Evolutionary conservation across 1,140 invertebrate genomes (phyloP).

Genomic region (Anastrepha obliqua): DNA sequence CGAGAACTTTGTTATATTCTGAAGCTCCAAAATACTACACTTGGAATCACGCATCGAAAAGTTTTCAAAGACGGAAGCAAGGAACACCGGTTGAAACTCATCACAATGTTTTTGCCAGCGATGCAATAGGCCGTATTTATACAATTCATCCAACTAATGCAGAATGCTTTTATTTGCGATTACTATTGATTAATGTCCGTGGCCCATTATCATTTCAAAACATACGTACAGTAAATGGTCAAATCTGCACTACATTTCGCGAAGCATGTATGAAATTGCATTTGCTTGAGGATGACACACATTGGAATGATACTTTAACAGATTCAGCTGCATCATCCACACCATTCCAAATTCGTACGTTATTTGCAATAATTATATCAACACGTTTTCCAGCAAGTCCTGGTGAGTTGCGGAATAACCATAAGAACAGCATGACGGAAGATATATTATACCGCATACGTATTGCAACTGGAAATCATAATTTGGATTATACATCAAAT

Average conservation of each 20-base stretch:
- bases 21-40: background rate
- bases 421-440: conserved; percentile 66
- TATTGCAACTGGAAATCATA: conserved; percentile 62
- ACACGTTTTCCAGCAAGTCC: conserved; percentile 66
- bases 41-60: background rate
- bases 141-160: conserved; percentile 69
- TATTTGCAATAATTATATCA: conserved; percentile 72
- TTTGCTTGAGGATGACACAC: conserved; percentile 70
- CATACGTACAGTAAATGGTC: conserved; percentile 47
- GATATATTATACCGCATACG: conserved; percentile 64
- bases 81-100: conserved; percentile 62
- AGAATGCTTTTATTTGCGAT: conserved; percentile 73
- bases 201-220: conserved; percentile 55
- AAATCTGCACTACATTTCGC: too few species aligned
- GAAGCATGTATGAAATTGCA: background rate
- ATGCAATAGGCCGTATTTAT: conserved; percentile 72
- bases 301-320: conserved; percentile 69
- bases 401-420: conserved; percentile 68
- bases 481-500: conserved; percentile 56
- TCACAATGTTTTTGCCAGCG: conserved; percentile 62
- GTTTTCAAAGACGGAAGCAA: conserved; percentile 44
- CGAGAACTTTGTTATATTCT: background rate
- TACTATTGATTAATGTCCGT: conserved; percentile 68
- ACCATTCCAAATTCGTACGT: conserved; percentile 71
- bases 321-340: conserved; percentile 63